Conservation (phyloP, 2,888 invertebrate species). For the Stictocephala bisonia region DNA sequence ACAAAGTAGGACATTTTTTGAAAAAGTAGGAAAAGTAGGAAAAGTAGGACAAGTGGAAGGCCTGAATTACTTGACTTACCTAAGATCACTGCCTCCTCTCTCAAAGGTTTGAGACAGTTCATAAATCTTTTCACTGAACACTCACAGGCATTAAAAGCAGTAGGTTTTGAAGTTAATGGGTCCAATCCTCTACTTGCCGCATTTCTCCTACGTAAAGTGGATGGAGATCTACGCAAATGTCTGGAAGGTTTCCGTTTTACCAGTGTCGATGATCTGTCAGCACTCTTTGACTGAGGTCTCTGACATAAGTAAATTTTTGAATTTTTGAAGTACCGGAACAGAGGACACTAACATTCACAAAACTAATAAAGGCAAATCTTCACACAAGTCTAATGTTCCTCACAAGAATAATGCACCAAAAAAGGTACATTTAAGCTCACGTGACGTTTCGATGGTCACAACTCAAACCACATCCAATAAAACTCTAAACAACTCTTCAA, state of each 20-base stretch:
- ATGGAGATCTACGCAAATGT: background rate
- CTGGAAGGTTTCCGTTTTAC: background rate
- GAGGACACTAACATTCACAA: background rate
- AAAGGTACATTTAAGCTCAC: background rate
- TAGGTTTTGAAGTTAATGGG: background rate
- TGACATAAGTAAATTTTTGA: constrained; percentile 13
- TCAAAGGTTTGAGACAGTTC: background rate
- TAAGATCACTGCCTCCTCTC: background rate
- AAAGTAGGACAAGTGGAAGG: no score
- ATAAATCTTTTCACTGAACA: background rate
- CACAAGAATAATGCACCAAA: no score
- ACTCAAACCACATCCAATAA: background rate
- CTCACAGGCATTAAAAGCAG: background rate
- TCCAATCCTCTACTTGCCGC: background rate
- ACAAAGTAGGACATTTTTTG: no score
- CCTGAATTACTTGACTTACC: no score
- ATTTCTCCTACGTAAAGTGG: background rate
- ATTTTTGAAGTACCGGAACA: background rate
- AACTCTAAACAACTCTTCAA: background rate
- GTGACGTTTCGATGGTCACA: background rate
- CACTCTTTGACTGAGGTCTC: background rate
- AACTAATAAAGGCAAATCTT: no score
- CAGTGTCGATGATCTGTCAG: background rate
- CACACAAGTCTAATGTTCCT: no score
- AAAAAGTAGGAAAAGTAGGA: no score